Percentiles rank a stretch among this genome's conserved stretches.
These are phyloP conservation scores for Macrosteles quadrilineatus DNA, from an alignment of 1,140 invertebrate genomes.

Conservation along the genomic window DNA sequence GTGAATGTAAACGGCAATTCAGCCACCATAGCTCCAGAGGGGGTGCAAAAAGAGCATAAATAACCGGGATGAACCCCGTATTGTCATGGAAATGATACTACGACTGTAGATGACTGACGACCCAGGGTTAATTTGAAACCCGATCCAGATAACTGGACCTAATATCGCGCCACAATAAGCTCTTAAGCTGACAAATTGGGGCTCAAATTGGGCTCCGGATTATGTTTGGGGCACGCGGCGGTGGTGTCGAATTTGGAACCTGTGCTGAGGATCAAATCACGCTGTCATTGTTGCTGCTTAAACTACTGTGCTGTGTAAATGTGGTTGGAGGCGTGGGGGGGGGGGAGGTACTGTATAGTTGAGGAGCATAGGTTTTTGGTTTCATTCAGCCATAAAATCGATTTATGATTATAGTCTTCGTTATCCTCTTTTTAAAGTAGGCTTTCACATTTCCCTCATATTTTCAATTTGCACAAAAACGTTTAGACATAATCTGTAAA, in stretches of 20 bases:
- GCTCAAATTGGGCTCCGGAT: constrained; percentile 27
- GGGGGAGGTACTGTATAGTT: too few relatives aligned
- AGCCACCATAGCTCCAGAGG: not conserved
- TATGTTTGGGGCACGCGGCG: constrained; percentile 17
- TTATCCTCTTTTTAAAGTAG: too few relatives aligned
- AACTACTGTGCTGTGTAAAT: too few relatives aligned
- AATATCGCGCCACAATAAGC: constrained; percentile 22
- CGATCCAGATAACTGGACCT: constrained; percentile 29
- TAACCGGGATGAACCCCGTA: not conserved
- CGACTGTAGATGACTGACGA: constrained; percentile 2
- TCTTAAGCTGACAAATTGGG: constrained; percentile 21
- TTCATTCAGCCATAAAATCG: too few relatives aligned
- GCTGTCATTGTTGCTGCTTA: too few relatives aligned
- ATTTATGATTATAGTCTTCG: too few relatives aligned
- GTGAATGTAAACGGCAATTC: not conserved
- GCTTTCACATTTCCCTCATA: too few relatives aligned
- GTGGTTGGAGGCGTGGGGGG: too few relatives aligned
- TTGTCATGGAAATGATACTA: constrained; percentile 15
- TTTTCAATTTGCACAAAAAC: too few relatives aligned
- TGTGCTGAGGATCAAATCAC: not conserved
- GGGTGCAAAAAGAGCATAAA: not conserved
- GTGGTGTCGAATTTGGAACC: constrained; percentile 20
- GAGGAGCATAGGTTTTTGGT: too few relatives aligned
- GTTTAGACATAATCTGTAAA: too few relatives aligned
- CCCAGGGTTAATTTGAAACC: constrained; percentile 29